phyloP scores from a whole-genome alignment of 2,113 vertebrate species.

The Mesoclemmys tuberculata region DNA sequence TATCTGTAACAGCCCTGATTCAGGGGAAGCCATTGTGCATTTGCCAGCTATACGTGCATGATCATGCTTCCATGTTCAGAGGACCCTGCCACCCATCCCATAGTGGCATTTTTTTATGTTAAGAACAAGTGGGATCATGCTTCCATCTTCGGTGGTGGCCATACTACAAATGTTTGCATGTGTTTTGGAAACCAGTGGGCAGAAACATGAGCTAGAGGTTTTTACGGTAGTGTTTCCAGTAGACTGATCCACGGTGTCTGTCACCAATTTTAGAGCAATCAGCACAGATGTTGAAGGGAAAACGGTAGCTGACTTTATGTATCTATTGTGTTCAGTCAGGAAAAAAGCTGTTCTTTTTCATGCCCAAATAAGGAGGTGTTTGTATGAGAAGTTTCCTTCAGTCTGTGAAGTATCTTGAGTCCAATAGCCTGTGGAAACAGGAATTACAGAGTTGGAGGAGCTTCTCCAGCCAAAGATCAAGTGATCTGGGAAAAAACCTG shows the following conservation, averaged over 20 bases:
- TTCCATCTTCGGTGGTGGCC: neutral
- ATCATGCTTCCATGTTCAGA: neutral
- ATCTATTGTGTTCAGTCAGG: neutral
- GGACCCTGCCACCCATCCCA: fast-evolving
- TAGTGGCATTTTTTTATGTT: neutral
- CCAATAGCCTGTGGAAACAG: neutral
- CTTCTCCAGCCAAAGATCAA: neutral
- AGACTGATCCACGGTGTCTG: neutral
- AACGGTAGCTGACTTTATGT: neutral
- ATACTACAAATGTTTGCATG: neutral
- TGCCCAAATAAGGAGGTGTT: conserved; percentile 30
- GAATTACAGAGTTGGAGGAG: neutral
- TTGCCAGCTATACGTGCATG: neutral
- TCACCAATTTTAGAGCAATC: conserved; percentile 1
- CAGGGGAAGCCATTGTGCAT: fast-evolving
- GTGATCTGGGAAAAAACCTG: neutral
- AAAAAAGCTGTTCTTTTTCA: conserved; percentile 32
- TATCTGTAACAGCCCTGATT: neutral
- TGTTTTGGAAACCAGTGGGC: neutral
- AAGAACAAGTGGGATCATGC: neutral
- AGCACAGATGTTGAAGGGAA: neutral
- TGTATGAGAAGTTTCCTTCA: neutral
- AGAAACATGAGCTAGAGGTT: neutral
- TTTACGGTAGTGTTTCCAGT: neutral
- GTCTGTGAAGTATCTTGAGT: neutral